These are phyloP conservation scores for Epicauta chinensis DNA, from an alignment of 1,140 invertebrate species.

Conservation along the genomic window DNA sequence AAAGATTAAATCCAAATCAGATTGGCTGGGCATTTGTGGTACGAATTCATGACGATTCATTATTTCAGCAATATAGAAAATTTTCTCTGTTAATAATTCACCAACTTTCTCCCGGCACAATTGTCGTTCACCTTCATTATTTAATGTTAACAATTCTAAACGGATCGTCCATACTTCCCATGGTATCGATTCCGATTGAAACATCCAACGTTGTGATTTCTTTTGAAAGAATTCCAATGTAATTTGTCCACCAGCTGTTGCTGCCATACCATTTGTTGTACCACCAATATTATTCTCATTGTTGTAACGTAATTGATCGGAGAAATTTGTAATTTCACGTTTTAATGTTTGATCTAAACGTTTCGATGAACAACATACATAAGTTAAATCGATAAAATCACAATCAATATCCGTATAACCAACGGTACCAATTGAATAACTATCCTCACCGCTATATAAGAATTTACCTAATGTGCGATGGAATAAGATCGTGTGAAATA, in stretches of 20 bases:
- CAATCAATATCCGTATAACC: constrained; percentile 95
- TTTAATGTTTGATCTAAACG: constrained; percentile 69
- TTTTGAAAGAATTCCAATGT: constrained; percentile 94
- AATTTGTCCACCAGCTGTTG: constrained; percentile 75
- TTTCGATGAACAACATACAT: constrained; percentile 86
- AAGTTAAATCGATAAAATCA: constrained; percentile 95
- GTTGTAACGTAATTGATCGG: constrained; percentile 66
- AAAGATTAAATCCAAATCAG: constrained; percentile 89
- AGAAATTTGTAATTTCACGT: constrained; percentile 78
- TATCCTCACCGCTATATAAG: constrained; percentile 86
- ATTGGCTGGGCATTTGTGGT: constrained; percentile 89
- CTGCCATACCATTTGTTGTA: constrained; percentile 27
- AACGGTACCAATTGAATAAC: constrained; percentile 90
- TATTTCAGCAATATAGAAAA: constrained; percentile 87
- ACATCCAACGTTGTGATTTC: constrained; percentile 81
- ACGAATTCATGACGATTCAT: constrained; percentile 94
- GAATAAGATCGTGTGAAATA: constrained; percentile 94
- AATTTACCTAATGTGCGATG: constrained; percentile 94
- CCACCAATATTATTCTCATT: not conserved
- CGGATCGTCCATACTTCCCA: constrained; percentile 98
- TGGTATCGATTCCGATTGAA: constrained; percentile 81
- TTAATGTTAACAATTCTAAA: constrained; percentile 77
- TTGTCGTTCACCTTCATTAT: constrained; percentile 84
- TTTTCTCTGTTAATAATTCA: constrained; percentile 86
- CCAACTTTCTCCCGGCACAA: constrained; percentile 83